A percentile compares a stretch with the other conserved stretches of the same genome.
Evolutionary conservation across 2,797 vertebrate species (phyloP).

Genomic region (Syndactyla subalaris): DNA sequence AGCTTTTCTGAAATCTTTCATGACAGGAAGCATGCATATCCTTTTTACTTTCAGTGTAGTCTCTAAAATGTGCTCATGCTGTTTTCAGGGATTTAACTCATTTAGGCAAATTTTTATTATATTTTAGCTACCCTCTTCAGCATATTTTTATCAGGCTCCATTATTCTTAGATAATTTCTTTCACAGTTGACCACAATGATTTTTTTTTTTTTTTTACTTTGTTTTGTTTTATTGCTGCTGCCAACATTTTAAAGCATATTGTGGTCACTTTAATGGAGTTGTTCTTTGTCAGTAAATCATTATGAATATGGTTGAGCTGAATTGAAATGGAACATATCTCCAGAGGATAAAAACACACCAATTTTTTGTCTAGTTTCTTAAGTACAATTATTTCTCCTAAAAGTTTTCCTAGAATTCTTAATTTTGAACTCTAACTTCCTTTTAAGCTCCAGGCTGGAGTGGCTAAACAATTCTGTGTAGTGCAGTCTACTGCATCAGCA

Average conservation of each 20-base stretch:
- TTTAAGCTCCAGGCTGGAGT: not conserved
- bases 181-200: not conserved
- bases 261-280: not conserved
- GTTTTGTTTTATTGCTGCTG: not conserved
- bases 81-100: not conserved
- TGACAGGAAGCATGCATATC: slow-evolving; percentile 39
- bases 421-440: not conserved
- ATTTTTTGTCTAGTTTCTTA: not conserved
- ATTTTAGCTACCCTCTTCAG: not conserved
- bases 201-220: not conserved
- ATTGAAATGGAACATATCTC: not conserved
- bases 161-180: not conserved
- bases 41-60: slow-evolving; percentile 21
- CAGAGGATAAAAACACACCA: not conserved
- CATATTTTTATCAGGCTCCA: not conserved
- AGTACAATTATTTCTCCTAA: not conserved
- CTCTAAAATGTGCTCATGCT: not conserved
- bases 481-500: not conserved
- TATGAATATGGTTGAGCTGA: not conserved
- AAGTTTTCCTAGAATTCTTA: not conserved
- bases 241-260: not conserved
- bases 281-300: not conserved
- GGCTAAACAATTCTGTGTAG: not conserved
- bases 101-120: not conserved
- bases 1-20: slow-evolving; percentile 29